Conservation (phyloP, 1,140 invertebrate species). For the Thaumatotibia leucotreta region DNA sequence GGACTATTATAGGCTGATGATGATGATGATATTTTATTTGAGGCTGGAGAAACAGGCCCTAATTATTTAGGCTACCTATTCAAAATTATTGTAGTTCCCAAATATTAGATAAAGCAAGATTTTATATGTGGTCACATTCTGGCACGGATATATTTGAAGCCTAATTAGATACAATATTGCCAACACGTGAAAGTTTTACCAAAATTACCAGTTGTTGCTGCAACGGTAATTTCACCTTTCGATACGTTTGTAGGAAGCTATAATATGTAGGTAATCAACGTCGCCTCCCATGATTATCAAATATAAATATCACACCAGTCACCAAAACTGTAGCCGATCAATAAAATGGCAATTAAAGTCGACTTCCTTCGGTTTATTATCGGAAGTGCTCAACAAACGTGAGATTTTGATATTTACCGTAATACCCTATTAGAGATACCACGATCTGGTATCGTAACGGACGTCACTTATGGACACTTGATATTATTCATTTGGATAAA, state of each 20-base stretch:
- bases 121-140: too few species aligned
- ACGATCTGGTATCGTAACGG: slow-evolving; percentile 19
- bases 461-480: not conserved
- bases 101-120: too few species aligned
- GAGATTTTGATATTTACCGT: slow-evolving; percentile 24
- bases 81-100: too few species aligned
- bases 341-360: slow-evolving; percentile 15
- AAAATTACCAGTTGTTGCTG: not conserved
- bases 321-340: not conserved
- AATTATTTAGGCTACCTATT: too few species aligned
- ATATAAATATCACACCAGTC: slow-evolving; percentile 9
- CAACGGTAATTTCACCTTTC: not conserved
- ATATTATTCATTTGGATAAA: not conserved
- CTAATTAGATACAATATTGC: not conserved
- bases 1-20: too few species aligned
- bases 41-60: too few species aligned
- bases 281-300: not conserved
- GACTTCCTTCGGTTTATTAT: slow-evolving; percentile 18
- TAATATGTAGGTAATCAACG: not conserved
- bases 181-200: not conserved
- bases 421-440: slow-evolving; percentile 22
- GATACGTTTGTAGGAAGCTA: not conserved
- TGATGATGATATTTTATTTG: too few species aligned
- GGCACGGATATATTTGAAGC: too few species aligned
- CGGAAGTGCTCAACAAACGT: slow-evolving; percentile 32